Evolutionary conservation across 2,797 vertebrate species (phyloP), one percentile per base, ranked within the genome.

Genomic region (Enteromius mattozi): DNA sequence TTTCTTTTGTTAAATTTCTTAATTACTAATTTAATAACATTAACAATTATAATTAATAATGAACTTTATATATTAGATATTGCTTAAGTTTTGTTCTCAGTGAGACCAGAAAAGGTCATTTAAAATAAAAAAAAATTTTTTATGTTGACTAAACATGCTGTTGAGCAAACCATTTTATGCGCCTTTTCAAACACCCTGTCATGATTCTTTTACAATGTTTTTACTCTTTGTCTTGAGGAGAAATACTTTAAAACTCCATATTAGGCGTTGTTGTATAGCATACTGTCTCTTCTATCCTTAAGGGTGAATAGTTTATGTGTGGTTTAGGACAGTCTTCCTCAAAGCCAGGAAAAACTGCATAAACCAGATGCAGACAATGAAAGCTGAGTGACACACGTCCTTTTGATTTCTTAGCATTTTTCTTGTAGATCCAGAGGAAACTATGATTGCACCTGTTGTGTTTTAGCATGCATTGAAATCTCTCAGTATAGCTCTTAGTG

Each of bases 171-270:
- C 71, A 19, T 78, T 70, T 65, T 37, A 8, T 56, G 5, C 13
- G 19, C 33, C 16, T 16, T 47, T 65, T 82, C 21, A 75, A 72
- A 78, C 59, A 63, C 17, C 9, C 16, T 54, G 56, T 75, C 35
- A 47, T n/a, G 19, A 35, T 66, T 79, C 74, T 21, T 68, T 68
- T 61, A 76, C 37, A 63, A 59, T 75, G 49, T 61, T 83, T 37
- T 80, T 85, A 77, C 35, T 59, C 21, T n/a, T 72, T 56, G 68
- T 66, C 70, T 35, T 56, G 33, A 56, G 4, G 24, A 9, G 59
- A 66, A 37, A 75, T 66, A 54, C 51, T 66, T 27, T 75, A 68
- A 80, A 82, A 80, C 61, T 59, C 76, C 85, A 27, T 80, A 76
- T 85, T 80, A 82, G 80, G 63, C 33, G 30, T 45, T 70, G n/a